These are phyloP conservation scores for Acronicta leporina DNA, from an alignment of 2,888 invertebrate species.

Conservation along the genomic window DNA sequence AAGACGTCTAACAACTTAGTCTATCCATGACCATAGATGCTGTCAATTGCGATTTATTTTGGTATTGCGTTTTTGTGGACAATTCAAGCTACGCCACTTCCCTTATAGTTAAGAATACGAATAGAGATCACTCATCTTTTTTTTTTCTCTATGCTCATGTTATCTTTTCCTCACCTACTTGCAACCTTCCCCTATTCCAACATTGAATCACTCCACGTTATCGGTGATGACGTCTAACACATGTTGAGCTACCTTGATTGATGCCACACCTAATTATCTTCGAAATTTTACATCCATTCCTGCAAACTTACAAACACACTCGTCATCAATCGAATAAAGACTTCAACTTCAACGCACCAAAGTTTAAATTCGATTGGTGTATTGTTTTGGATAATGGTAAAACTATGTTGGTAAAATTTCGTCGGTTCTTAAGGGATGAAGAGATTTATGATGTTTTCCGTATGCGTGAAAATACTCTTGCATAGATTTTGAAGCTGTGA, in stretches of 20 bases:
- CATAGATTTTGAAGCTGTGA: conserved; percentile 28
- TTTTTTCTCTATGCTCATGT: background rate
- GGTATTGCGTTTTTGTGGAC: too few relatives aligned
- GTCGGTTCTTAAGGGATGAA: conserved; percentile 38
- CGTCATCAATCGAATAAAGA: background rate
- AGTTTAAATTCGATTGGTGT: conserved; percentile 9
- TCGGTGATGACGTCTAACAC: conserved; percentile 69
- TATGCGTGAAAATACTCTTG: conserved; percentile 43
- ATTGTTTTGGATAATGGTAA: background rate
- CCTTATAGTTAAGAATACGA: background rate
- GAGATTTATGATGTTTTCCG: conserved; percentile 56
- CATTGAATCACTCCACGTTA: conserved; percentile 32
- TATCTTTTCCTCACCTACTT: conserved; percentile 17
- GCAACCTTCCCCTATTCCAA: conserved; percentile 29
- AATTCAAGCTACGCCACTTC: too few relatives aligned
- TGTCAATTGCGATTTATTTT: too few relatives aligned
- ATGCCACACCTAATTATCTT: conserved; percentile 76
- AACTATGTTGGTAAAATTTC: conserved; percentile 38
- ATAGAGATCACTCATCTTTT: background rate
- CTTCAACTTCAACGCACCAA: fast-evolving
- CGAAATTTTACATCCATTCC: conserved; percentile 61
- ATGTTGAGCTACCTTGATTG: conserved; percentile 68
- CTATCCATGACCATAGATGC: too few relatives aligned
- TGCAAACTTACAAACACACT: conserved; percentile 25
- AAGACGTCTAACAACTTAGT: too few relatives aligned